A percentile compares a stretch with the other conserved stretches of the same genome.
Evolutionary conservation across 2,797 vertebrate species (phyloP).

Genomic region (Coregonus ussuriensis): DNA sequence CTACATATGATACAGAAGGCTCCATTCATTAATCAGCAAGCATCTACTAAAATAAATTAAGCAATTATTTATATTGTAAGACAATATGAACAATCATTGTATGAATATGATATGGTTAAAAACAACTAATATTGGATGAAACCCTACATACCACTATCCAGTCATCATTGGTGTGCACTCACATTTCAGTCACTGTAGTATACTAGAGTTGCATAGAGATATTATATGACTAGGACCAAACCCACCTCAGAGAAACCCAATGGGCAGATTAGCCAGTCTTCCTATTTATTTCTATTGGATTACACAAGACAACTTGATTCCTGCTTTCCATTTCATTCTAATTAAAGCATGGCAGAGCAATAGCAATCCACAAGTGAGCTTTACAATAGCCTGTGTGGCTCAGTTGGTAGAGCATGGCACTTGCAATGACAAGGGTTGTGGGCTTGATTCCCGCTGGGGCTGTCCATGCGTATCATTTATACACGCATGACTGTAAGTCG

Average conservation of each 20-base stretch:
- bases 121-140: background rate
- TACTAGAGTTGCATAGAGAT: slow-evolving; percentile 85
- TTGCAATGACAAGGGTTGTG: too few species aligned
- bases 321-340: slow-evolving; percentile 93
- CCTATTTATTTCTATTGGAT: slow-evolving; percentile 88
- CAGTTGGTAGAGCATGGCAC: too few species aligned
- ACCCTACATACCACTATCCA: background rate
- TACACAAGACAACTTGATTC: slow-evolving; percentile 86
- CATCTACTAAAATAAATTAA: background rate
- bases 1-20: too few species aligned
- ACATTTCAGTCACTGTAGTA: slow-evolving; percentile 77
- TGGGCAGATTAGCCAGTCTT: slow-evolving; percentile 86
- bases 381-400: slow-evolving; percentile 51
- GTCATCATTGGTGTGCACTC: slow-evolving; percentile 70
- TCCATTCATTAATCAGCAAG: background rate
- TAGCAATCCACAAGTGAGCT: slow-evolving; percentile 92
- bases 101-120: background rate
- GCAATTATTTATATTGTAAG: background rate
- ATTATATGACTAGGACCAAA: slow-evolving; percentile 82
- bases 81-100: background rate
- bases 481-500: too few species aligned
- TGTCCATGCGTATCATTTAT: too few species aligned
- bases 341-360: slow-evolving; percentile 90
- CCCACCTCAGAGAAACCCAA: slow-evolving; percentile 83
- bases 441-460: too few species aligned